Conservation (phyloP, 1,140 invertebrate genomes). For the Geopemphigus sp. region DNA sequence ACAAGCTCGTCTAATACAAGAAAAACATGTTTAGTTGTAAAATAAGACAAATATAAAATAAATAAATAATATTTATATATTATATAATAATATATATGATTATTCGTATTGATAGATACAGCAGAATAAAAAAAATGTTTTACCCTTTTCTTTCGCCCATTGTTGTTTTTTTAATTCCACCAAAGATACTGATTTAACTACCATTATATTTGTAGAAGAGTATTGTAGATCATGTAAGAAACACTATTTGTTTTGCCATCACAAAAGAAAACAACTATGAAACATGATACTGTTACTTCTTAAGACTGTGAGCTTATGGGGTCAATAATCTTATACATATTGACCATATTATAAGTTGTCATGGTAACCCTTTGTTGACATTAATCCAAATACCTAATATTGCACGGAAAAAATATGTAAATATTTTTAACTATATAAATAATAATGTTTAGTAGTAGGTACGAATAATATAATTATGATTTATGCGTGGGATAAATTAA, state of each 20-base stretch:
- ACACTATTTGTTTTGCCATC: not conserved
- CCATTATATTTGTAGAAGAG: not conserved
- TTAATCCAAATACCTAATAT: not conserved
- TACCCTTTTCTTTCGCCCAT: slow-evolving; percentile 74
- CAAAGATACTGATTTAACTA: slow-evolving; percentile 57
- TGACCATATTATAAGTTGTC: slow-evolving; percentile 38
- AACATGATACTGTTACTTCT: slow-evolving; percentile 17
- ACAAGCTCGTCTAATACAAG: slow-evolving; percentile 23
- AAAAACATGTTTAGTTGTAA: not conserved
- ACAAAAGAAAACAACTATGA: slow-evolving; percentile 21
- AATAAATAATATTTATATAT: too few species aligned
- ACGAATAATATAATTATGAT: too few species aligned
- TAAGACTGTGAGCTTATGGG: not conserved
- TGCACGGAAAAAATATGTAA: not conserved
- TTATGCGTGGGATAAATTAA: too few species aligned
- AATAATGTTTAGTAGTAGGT: too few species aligned
- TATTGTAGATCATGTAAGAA: not conserved
- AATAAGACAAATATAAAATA: not conserved
- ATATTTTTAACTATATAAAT: not conserved
- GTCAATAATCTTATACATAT: slow-evolving; percentile 45
- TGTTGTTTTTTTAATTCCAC: slow-evolving; percentile 72
- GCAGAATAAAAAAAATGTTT: not conserved
- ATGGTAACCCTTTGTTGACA: slow-evolving; percentile 45
- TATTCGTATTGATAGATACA: too few species aligned
- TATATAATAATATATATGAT: too few species aligned